These are phyloP conservation scores for Eurois occulta DNA, from an alignment of 2,888 invertebrate species.

Conservation along the genomic window DNA sequence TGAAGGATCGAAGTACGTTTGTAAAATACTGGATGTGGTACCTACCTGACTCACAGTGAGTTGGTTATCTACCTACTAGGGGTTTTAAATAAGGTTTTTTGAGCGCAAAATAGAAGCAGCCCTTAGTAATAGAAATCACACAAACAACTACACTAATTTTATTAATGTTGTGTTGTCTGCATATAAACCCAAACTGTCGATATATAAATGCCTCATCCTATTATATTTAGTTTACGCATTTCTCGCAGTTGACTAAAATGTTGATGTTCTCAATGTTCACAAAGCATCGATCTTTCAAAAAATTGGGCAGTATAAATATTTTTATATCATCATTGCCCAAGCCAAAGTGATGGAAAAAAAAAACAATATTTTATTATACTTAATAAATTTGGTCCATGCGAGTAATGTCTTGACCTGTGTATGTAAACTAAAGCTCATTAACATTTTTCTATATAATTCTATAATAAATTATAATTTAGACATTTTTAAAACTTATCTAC, in stretches of 20 bases:
- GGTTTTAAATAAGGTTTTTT: not conserved
- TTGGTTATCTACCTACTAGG: not conserved
- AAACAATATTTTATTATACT: conserved; percentile 46
- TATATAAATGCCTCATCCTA: conserved; percentile 51
- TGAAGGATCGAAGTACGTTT: not conserved
- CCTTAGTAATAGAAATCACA: conserved; percentile 49
- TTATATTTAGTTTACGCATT: conserved; percentile 38
- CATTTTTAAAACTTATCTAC: conserved; percentile 75
- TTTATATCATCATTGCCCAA: conserved; percentile 36
- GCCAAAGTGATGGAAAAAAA: conserved; percentile 29
- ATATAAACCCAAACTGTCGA: conserved; percentile 60
- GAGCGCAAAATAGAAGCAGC: conserved; percentile 43
- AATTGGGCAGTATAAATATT: conserved; percentile 33
- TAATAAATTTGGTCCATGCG: conserved; percentile 48
- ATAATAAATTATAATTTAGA: conserved; percentile 75
- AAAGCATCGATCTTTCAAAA: conserved; percentile 29
- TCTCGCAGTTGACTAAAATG: conserved; percentile 32
- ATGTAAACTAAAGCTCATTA: conserved; percentile 70
- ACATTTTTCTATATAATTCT: conserved; percentile 74
- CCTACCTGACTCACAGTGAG: not conserved
- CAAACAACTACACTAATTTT: too few species aligned
- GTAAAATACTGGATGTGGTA: conserved; percentile 1
- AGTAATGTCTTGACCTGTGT: conserved; percentile 56
- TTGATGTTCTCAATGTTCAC: conserved; percentile 8
- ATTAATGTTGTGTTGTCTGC: conserved; percentile 52